Evolutionary conservation across 2,888 invertebrate species (phyloP), one percentile per base, ranked within the genome.

Genomic region (Watsonalla binaria): DNA sequence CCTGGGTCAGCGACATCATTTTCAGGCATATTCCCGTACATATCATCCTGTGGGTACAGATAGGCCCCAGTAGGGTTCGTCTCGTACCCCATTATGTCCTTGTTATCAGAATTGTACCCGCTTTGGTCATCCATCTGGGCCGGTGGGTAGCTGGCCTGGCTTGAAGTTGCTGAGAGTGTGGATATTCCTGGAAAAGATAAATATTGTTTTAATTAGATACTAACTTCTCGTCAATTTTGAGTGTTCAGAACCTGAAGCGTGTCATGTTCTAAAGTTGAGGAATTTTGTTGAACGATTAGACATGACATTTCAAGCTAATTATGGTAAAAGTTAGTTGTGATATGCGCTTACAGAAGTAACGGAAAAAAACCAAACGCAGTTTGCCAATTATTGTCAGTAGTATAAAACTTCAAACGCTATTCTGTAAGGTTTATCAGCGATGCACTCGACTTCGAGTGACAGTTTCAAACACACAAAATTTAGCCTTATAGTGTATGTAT

Each of bases 101-200:
- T 95, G 51, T 86, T 85, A 6, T 86, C 86, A 2, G 74, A 74
- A 54, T 77, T 84, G 63, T 89, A 90, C 0, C 77, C 80, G 0
- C 73, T 72, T 42, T 82, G 85, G 70, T 96, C 96, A 54, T 96
- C 96, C 50, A 94, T 92, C 67, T 95, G 95, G 54, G 94, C 92
- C 71, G 71, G 93, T 58, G 80, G 90, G 54, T 87, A 90, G 68
- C 90, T 90, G 35, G 89, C 90, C 67, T 90, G 90, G 37, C 89
- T 89, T 0, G 90, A 90, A 0, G 84, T 68, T 0, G 90, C 88
- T 34, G 90, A 90, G 0, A 93, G 76, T 6, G 92, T 92, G 1
- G 93, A 93, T 65, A 93, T 90, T 6, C 93, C 93, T 74, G 92
- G 78, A 76, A 90, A 62, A 42, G 15, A 35, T 8, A 42, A 6